Percentiles rank a stretch among this genome's conserved stretches.
phyloP scores from a whole-genome alignment of 53 echinoderm and acorn worm species.

The Pentamera pediparva region DNA sequence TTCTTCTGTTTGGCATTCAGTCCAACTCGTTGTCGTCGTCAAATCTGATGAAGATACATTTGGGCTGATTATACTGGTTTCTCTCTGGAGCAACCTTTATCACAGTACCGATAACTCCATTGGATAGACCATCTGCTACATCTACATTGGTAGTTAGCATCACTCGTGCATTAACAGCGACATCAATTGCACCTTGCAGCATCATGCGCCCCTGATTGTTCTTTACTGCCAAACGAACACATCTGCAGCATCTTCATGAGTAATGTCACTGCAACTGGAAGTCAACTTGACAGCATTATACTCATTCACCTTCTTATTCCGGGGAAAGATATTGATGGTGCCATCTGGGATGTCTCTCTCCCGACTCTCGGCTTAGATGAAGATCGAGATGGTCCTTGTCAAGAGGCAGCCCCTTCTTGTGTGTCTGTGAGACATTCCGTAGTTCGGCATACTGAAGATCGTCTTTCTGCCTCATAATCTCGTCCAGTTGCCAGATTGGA shows the following conservation, averaged over 20 bases:
- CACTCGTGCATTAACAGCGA: slow-evolving; percentile 1
- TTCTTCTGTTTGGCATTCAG: slow-evolving; percentile 12
- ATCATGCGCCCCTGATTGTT: not conserved
- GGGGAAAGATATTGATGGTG: slow-evolving; percentile 4
- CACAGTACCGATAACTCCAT: slow-evolving; percentile 24
- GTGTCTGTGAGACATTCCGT: not conserved
- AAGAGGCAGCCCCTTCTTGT: not conserved
- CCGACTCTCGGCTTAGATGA: too few relatives aligned
- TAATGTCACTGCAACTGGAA: not conserved
- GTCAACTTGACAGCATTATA: not conserved
- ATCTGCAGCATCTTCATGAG: not conserved
- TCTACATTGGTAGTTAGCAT: too few relatives aligned
- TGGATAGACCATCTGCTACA: slow-evolving; percentile 27
- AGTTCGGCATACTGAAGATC: slow-evolving; percentile 26
- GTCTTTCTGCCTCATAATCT: slow-evolving; percentile 33
- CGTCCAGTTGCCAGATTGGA: slow-evolving; percentile 12
- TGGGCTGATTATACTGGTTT: not conserved
- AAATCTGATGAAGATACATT: slow-evolving; percentile 5
- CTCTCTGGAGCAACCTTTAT: not conserved
- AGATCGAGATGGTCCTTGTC: too few relatives aligned
- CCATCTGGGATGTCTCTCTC: too few relatives aligned
- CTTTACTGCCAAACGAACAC: not conserved
- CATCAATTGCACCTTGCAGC: not conserved
- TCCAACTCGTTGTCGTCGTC: slow-evolving; percentile 28
- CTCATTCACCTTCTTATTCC: slow-evolving; percentile 18